Evolutionary conservation across 2,113 vertebrate species (phyloP), one percentile per base, ranked within the genome.

Genomic region (Lophochroa leadbeateri): DNA sequence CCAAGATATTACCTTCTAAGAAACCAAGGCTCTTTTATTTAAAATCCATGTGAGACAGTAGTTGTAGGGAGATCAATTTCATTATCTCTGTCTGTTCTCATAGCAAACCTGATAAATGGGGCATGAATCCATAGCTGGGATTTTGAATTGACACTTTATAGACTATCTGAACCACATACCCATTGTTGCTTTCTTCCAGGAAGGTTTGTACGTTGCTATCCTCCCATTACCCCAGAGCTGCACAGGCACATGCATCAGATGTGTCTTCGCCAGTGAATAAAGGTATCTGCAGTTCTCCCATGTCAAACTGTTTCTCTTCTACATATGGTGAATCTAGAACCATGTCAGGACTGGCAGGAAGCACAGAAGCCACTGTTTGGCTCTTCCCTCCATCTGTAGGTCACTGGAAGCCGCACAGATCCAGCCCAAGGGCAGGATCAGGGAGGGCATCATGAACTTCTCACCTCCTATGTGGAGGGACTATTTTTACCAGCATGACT

Each of bases 121-220:
- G 35, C 55, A 46, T 11, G 29, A 89, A 60, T 78, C 13, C 69
- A 55, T 10, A 84, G n/a, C 77, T 75, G 47, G 25, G 43, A 71
- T 60, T 7, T 8, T 64, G 17, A 87, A 63, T 75, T 85, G 21
- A 11, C 21, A 37, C 61, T 60, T 94, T 17, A 60, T 11, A 71
- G 24, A 5, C 55, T n/a, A 29, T 12, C 47, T 64, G 57, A 72
- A 50, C 12, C 15, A 37, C 35, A 33, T 15, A 31, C 7, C 13
- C 43, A n/a, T 0, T 0, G 0, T 13, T 53, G 25, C 28, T 46
- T 65, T 65, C 52, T 68, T 67, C 46, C 0, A 0, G 60, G n/a
- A 52, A 70, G 37, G 25, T 49, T 58, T 74, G 46, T 37, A 29
- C 2, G 0, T 23, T 15, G 7, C 15, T 67, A 3, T 25, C 20